phyloP scores from a whole-genome alignment of 1,140 invertebrate species.

The Drosophila nebulosa region DNA sequence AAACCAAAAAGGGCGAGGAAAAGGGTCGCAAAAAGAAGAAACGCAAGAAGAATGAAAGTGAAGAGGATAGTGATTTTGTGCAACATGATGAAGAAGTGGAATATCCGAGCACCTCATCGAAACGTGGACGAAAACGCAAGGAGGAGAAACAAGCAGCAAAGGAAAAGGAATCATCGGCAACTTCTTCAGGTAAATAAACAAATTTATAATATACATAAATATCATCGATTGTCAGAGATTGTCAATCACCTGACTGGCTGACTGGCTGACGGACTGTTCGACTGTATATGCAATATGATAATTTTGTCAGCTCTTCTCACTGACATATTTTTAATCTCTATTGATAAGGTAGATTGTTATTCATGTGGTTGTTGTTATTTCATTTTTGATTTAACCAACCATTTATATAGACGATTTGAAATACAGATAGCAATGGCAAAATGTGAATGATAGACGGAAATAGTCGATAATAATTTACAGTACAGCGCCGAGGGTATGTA shows the following conservation, averaged over 20 bases:
- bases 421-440: not conserved
- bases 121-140: slow-evolving; percentile 82
- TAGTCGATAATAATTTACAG: slow-evolving; percentile 1
- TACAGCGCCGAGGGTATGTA: not conserved
- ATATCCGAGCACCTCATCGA: slow-evolving; percentile 80
- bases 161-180: slow-evolving; percentile 71
- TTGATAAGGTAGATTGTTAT: not conserved
- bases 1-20: slow-evolving; percentile 92
- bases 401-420: not conserved
- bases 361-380: not conserved
- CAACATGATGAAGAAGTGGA: slow-evolving; percentile 86
- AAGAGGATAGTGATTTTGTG: slow-evolving; percentile 91
- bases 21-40: slow-evolving; percentile 96
- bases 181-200: slow-evolving; percentile 56
- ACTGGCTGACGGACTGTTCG: no score
- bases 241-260: not conserved
- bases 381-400: not conserved
- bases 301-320: not conserved
- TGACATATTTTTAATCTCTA: not conserved
- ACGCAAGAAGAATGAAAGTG: slow-evolving; percentile 95
- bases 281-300: not conserved
- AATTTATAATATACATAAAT: no score
- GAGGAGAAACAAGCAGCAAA: slow-evolving; percentile 82
- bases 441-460: not conserved
- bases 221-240: not conserved